phyloP scores from a whole-genome alignment of 2,113 vertebrate species.

The Chloroceryle aenea region DNA sequence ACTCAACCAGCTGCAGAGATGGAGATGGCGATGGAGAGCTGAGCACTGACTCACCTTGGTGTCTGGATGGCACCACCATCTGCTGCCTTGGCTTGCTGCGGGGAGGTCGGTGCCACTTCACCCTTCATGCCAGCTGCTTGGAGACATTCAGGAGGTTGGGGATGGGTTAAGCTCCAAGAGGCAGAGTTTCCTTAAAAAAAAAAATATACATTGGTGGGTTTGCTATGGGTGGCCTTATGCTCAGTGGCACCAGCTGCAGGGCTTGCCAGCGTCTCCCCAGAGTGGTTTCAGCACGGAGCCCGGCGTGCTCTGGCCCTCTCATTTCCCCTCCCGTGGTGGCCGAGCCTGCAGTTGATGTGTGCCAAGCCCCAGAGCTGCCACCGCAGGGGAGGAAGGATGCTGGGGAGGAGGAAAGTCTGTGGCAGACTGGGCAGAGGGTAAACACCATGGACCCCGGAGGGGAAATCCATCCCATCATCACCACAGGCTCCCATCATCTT shows the following conservation, averaged over 20 bases:
- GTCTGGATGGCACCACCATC: not conserved
- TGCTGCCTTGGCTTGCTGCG: not conserved
- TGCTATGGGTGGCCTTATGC: not conserved
- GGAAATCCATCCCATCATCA: fast-evolving
- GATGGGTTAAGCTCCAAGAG: not conserved
- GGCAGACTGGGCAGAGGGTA: not conserved
- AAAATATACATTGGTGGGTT: not conserved
- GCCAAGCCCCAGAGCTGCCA: not conserved
- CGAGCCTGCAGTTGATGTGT: not conserved
- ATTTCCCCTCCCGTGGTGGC: not conserved
- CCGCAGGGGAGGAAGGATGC: not conserved
- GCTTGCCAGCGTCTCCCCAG: not conserved
- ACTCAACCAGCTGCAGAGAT: not conserved
- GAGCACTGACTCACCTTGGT: not conserved
- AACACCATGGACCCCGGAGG: not conserved
- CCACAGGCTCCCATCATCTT: not conserved
- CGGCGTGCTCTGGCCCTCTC: not conserved
- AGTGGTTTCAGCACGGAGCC: not conserved
- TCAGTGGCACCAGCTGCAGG: fast-evolving
- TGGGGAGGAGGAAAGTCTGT: not conserved
- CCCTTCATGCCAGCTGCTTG: not conserved
- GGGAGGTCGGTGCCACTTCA: fast-evolving
- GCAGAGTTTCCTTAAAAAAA: not conserved
- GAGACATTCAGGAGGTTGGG: not conserved
- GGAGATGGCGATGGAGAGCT: not conserved